Percentiles rank a stretch among this genome's conserved stretches.
Conservation (phyloP, 2,113 vertebrate genomes). For the Rhabdomys dilectus region DNA sequence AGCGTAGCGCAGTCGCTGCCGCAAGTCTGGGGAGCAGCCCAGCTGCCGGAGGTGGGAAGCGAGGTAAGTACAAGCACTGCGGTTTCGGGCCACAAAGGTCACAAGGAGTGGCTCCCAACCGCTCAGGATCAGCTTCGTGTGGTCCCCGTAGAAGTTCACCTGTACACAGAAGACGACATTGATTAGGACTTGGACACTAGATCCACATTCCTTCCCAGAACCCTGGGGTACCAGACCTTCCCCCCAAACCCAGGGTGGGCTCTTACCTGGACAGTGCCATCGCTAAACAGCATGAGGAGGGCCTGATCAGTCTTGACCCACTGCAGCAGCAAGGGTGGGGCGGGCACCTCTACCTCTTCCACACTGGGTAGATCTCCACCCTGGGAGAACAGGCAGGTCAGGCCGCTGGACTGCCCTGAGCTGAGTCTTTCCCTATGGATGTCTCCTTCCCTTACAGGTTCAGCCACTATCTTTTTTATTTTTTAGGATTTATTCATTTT, state of each 20-base stretch:
- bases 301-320: conserved; percentile 99
- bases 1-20: conserved; percentile 92
- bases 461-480: neutral
- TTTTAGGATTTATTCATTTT: no score
- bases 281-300: conserved; percentile 98
- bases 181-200: neutral
- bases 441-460: neutral
- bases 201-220: neutral
- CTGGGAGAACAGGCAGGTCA: conserved; percentile 79
- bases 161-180: conserved; percentile 68
- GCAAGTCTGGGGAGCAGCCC: conserved; percentile 94
- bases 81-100: conserved; percentile 96
- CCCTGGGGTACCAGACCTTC: neutral
- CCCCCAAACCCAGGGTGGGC: neutral
- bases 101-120: conserved; percentile 94
- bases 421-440: neutral
- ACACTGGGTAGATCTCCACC: conserved; percentile 94
- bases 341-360: conserved; percentile 86
- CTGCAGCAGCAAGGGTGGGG: conserved; percentile 93
- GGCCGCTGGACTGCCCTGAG: neutral
- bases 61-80: conserved; percentile 94
- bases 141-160: conserved; percentile 99
- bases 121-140: conserved; percentile 97
- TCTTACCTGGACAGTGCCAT: conserved; percentile 94
- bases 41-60: conserved; percentile 92